These are phyloP conservation scores for Eulithis prunata DNA, from an alignment of 2,888 invertebrate genomes.

Conservation along the genomic window DNA sequence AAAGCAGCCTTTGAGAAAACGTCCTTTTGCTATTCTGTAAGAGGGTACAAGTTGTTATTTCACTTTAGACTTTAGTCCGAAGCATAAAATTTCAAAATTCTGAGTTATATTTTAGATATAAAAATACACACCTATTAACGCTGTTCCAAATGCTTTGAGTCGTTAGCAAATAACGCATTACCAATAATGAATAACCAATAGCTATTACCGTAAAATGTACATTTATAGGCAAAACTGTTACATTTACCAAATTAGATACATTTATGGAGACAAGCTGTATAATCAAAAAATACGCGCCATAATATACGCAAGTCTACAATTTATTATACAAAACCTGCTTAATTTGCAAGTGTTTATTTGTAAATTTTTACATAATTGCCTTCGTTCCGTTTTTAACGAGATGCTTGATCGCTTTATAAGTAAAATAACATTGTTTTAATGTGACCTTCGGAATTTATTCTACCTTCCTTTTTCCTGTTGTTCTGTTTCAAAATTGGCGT, in stretches of 20 bases:
- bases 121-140: neutral
- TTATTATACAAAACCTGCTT: conserved; percentile 24
- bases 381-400: conserved; percentile 44
- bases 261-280: conserved; percentile 9
- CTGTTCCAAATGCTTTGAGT: neutral
- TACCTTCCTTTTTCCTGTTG: conserved; percentile 35
- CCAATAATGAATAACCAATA: conserved; percentile 1
- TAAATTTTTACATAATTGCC: conserved; percentile 31
- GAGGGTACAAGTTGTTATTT: conserved; percentile 7
- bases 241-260: conserved; percentile 5
- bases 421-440: conserved; percentile 29
- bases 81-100: no score
- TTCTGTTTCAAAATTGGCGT: conserved; percentile 8
- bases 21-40: neutral
- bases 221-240: conserved; percentile 12
- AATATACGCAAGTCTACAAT: neutral
- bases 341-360: conserved; percentile 39
- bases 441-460: conserved; percentile 31
- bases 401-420: conserved; percentile 44
- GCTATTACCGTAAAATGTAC: conserved; percentile 13
- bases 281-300: neutral
- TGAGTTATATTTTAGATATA: no score
- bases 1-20: no score
- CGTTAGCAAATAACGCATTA: conserved; percentile 11
- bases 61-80: neutral